Evolutionary conservation across 2,797 vertebrate genomes (phyloP).

Genomic region (Brachyalestes nurse): DNA sequence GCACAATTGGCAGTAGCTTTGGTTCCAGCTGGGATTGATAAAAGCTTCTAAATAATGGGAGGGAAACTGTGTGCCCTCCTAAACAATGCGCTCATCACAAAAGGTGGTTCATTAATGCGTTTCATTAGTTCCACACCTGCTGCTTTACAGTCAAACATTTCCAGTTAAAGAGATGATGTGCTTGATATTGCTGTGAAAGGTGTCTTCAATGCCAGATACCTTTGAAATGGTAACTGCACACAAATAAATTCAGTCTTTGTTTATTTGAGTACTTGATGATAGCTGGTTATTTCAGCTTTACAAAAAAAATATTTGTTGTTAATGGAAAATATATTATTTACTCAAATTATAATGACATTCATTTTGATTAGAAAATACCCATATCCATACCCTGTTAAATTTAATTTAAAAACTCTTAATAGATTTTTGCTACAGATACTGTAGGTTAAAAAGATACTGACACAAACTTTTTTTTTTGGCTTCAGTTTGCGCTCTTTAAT

Average conservation of each 20-base stretch:
- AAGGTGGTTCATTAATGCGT: constrained; percentile 2
- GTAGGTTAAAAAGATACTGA: not conserved
- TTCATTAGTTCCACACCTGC: constrained; percentile 8
- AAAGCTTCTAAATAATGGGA: not conserved
- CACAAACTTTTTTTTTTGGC: not conserved
- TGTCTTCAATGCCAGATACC: not conserved
- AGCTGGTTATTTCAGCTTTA: not conserved
- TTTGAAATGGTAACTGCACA: constrained; percentile 4
- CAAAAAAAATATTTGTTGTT: not conserved
- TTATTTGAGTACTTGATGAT: not conserved
- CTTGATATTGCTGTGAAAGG: not conserved
- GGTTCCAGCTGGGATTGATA: not conserved
- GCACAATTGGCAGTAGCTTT: not conserved
- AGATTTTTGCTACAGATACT: not conserved
- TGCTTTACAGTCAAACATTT: not conserved
- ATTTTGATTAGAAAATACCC: not conserved
- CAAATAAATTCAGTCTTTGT: not conserved
- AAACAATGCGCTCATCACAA: not conserved
- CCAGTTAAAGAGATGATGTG: not conserved
- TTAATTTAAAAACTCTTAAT: not conserved
- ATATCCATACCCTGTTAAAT: not conserved
- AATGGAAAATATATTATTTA: not conserved
- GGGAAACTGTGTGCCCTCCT: not conserved
- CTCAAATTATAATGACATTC: not conserved
- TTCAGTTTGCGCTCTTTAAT: not conserved